Conservation (phyloP, 2,888 invertebrate species). For the Philaethria dido region DNA sequence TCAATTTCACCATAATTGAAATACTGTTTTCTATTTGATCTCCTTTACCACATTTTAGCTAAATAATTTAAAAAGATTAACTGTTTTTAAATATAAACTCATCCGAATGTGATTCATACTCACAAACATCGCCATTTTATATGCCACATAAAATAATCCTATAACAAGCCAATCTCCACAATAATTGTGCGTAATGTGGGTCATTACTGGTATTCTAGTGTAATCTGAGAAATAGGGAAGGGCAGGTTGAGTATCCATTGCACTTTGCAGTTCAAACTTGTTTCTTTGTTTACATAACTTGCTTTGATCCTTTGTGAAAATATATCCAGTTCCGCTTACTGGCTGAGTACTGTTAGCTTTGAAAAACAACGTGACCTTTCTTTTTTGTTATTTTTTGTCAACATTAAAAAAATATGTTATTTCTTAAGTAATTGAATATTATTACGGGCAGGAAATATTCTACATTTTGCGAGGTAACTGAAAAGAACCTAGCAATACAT, state of each 20-base stretch:
- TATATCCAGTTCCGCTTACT: slow-evolving; percentile 33
- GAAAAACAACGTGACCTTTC: slow-evolving; percentile 26
- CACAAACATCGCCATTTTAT: background rate
- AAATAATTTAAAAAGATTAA: too few relatives aligned
- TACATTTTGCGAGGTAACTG: background rate
- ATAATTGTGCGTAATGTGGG: slow-evolving; percentile 16
- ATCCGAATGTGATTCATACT: background rate
- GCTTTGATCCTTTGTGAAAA: slow-evolving; percentile 31
- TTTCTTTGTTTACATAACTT: slow-evolving; percentile 36
- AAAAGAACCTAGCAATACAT: too few relatives aligned
- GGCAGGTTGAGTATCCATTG: slow-evolving; percentile 15
- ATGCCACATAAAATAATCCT: background rate
- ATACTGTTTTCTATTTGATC: too few relatives aligned
- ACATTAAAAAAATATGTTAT: background rate
- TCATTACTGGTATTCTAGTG: slow-evolving; percentile 18
- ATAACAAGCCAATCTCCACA: slow-evolving; percentile 3
- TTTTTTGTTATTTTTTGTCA: slow-evolving; percentile 10
- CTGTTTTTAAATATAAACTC: too few relatives aligned
- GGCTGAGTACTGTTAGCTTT: slow-evolving; percentile 27
- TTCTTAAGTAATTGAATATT: background rate
- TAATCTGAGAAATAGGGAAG: slow-evolving; percentile 25
- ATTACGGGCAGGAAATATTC: background rate
- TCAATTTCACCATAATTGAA: too few relatives aligned
- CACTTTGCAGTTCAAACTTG: slow-evolving; percentile 25
- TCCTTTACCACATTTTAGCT: too few relatives aligned